phyloP scores from a whole-genome alignment of 2,888 invertebrate genomes.

The Agrotis exclamationis region DNA sequence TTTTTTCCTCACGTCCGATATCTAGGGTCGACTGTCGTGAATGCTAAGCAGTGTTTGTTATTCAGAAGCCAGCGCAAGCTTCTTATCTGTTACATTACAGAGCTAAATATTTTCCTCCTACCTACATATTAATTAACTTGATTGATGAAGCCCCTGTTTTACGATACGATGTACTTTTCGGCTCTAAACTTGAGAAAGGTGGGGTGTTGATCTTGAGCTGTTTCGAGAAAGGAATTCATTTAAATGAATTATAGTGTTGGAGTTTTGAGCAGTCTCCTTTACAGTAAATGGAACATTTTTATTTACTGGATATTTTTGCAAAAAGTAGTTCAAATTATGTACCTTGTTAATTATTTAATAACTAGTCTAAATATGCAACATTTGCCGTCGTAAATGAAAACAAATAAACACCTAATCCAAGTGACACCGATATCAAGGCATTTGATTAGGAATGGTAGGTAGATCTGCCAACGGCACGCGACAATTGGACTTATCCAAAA shows the following conservation, averaged over 20 bases:
- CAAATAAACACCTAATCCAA: no score
- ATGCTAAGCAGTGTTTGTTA: slow-evolving; percentile 72
- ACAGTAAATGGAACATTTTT: neutral
- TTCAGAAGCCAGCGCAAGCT: slow-evolving; percentile 66
- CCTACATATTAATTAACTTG: slow-evolving; percentile 74
- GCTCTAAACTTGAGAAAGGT: slow-evolving; percentile 55
- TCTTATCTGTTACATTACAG: slow-evolving; percentile 75
- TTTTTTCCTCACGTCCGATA: slow-evolving; percentile 74
- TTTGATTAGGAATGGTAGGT: no score
- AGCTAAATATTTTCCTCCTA: slow-evolving; percentile 73
- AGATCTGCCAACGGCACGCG: no score
- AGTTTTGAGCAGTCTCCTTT: slow-evolving; percentile 3
- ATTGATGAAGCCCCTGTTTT: slow-evolving; percentile 65
- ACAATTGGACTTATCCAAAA: neutral
- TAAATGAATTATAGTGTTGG: slow-evolving; percentile 42
- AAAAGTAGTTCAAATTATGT: no score
- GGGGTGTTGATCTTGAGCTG: slow-evolving; percentile 51
- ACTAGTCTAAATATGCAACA: no score
- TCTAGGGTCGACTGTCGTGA: slow-evolving; percentile 65
- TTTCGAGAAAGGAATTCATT: slow-evolving; percentile 43
- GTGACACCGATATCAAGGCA: no score
- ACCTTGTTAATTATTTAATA: no score
- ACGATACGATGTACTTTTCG: slow-evolving; percentile 60
- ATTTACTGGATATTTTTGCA: no score
- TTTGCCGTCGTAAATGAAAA: no score